These are phyloP conservation scores for Clusia tigrina DNA, from an alignment of 2,888 invertebrate species.

Conservation along the genomic window DNA sequence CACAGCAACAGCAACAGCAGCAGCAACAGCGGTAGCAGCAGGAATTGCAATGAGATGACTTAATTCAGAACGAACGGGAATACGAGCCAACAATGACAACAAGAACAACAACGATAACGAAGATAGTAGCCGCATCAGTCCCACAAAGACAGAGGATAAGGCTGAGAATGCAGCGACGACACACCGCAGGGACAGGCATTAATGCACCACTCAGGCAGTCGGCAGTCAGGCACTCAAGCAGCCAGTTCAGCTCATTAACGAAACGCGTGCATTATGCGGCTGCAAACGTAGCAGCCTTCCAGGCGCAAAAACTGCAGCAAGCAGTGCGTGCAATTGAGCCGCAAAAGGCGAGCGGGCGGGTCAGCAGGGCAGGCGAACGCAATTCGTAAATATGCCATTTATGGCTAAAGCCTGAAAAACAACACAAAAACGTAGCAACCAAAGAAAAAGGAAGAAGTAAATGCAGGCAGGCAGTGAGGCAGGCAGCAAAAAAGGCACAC, in stretches of 20 bases:
- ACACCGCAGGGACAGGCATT: not conserved
- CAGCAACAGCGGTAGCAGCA: not conserved
- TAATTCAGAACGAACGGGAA: not conserved
- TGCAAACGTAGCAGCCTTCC: not conserved
- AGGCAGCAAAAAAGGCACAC: conserved; percentile 15
- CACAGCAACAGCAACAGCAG: not conserved
- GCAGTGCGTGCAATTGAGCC: no score
- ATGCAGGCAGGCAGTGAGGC: no score
- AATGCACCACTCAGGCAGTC: not conserved
- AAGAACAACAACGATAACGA: no score
- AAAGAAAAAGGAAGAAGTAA: not conserved
- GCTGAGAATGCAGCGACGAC: not conserved
- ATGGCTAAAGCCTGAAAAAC: not conserved
- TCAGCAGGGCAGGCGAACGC: no score
- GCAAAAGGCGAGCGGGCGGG: no score
- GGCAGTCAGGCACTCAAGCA: not conserved
- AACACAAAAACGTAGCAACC: no score
- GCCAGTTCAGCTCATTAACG: not conserved
- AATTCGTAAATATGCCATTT: no score
- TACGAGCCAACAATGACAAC: not conserved
- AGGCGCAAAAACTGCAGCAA: not conserved
- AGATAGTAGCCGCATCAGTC: no score
- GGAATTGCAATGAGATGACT: conserved; percentile 1
- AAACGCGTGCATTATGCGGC: not conserved
- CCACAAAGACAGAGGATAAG: no score